phyloP scores from a whole-genome alignment of 2,113 vertebrate species.

The Labeo catla region DNA sequence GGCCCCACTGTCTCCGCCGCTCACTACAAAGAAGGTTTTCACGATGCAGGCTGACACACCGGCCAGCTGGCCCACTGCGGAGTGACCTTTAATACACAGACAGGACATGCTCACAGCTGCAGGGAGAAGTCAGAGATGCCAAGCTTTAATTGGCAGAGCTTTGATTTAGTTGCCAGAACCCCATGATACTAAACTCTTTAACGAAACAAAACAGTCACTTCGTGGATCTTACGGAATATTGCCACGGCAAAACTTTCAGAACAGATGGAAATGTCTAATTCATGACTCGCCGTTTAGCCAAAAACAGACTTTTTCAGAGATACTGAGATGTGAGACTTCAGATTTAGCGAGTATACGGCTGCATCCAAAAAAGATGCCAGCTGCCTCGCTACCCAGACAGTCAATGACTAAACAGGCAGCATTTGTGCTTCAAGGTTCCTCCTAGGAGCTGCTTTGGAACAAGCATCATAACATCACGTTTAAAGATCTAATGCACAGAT shows the following conservation, averaged over 20 bases:
- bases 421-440: constrained; percentile 19
- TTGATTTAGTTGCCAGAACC: constrained; percentile 46
- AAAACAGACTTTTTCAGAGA: not conserved
- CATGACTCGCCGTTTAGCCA: not conserved
- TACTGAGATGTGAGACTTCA: not conserved
- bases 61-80: constrained; percentile 51
- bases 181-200: constrained; percentile 23
- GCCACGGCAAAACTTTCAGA: not conserved
- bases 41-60: constrained; percentile 8
- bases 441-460: not conserved
- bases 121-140: constrained; percentile 51
- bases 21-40: constrained; percentile 53
- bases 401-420: constrained; percentile 7
- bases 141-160: constrained; percentile 53
- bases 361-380: constrained; percentile 1
- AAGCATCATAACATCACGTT: not conserved
- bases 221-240: not conserved
- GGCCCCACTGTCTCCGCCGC: constrained; percentile 33
- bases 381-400: not conserved
- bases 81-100: constrained; percentile 50
- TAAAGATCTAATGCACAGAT: no score
- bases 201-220: constrained; percentile 28
- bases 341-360: not conserved
- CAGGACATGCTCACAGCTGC: constrained; percentile 54
- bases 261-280: not conserved